Evolutionary conservation across 2,113 vertebrate species (phyloP).

Genomic region (Microcebus griseorufus): DNA sequence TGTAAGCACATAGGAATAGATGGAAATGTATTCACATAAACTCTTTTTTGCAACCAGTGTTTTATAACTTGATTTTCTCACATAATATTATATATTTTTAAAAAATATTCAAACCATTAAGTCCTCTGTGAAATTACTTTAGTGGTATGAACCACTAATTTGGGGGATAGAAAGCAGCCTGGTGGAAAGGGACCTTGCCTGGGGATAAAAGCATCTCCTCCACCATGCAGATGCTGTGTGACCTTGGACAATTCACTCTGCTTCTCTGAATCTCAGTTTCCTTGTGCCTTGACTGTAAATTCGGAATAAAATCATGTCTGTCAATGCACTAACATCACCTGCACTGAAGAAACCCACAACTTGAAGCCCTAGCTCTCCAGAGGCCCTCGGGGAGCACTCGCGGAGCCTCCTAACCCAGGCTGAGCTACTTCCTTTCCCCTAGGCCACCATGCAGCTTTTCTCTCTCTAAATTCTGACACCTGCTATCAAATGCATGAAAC

Average conservation of each 20-base stretch:
- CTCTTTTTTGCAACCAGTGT: background rate
- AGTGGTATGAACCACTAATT: background rate
- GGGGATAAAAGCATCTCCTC: background rate
- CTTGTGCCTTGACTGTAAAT: background rate
- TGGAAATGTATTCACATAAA: background rate
- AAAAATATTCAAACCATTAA: background rate
- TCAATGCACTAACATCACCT: background rate
- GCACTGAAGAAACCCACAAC: background rate
- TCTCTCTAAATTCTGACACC: background rate
- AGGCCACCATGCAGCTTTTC: background rate
- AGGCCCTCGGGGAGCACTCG: accelerated
- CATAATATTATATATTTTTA: background rate
- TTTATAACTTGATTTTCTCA: background rate
- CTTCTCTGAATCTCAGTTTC: background rate
- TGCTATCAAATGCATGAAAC: background rate
- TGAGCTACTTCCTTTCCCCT: background rate
- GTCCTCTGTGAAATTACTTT: background rate
- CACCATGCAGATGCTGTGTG: background rate
- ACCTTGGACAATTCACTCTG: background rate
- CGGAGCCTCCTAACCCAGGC: background rate
- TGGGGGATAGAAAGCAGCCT: background rate
- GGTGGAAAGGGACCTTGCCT: background rate
- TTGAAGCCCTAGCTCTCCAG: background rate
- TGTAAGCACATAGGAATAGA: slow-evolving; percentile 18
- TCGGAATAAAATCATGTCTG: background rate